Base-by-base conservation (phyloP, 2,888 invertebrate genomes). In the Slavum lentiscoides region DNA sequence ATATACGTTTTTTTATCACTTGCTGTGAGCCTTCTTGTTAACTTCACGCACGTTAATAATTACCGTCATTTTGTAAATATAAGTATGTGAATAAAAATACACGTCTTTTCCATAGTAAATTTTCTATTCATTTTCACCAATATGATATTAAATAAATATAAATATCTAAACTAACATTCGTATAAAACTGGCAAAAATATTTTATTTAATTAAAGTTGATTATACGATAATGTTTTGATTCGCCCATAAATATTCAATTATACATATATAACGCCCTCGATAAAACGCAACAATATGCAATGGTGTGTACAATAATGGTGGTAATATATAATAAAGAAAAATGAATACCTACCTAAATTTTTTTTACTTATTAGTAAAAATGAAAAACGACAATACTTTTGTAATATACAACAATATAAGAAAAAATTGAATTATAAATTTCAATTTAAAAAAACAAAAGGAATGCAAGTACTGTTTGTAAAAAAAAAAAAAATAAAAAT, bases 161-260 rank as follows among this genome's bases (percentile, higher is more conserved):
- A 43, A 43, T 43, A 43, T 9, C 43, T 43, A 43, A 43, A 43
- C 43, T 43, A 43, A 9, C 43, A 43, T 53, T 53, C 15, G 53
- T 53, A 59, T 59, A 49, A 23, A 73, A 61, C 11, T 61, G 73
- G 61, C 73, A 73, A 73, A 73, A 73, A 49, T 73, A 61, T 13
- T 73, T 30, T 73, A 61, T 13, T 73, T 49, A 0, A 62, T 23
- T 19, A 49, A 43, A 61, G 49, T 61, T 61, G 19, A 49, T 49
- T 62, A 49, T 53, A n/a, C n/a, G 13, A 61, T 59, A 73, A 73
- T 9, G 62, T 73, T 73, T 73, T 73, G 73, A 73, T 73, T 73
- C 13, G 61, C 7, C 23, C 21, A 73, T 23, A 73, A 73, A 66
- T 39, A 30, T 9, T 30, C 61, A 21, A 23, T n/a, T 23, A 9